Base-by-base conservation (phyloP, 1,140 invertebrate species). In the Leptoteleia sp. region DNA sequence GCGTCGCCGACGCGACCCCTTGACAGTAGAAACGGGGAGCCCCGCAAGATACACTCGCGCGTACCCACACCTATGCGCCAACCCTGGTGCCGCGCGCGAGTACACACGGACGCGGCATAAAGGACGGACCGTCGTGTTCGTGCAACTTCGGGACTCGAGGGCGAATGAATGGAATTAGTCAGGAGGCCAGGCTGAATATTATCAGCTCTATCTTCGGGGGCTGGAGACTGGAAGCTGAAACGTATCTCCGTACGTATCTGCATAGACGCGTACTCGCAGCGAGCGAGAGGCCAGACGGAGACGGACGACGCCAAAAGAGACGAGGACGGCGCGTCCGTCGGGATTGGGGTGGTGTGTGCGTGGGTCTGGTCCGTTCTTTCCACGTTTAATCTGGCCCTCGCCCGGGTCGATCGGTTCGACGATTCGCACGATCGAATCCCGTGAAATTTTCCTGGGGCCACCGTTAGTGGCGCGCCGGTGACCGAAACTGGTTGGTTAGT, bases 131-230 rank as follows among this genome's bases (percentile, higher is more conserved):
- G 76, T 76, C 76, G 70, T 71, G 62, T 68, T 76, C 59, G 76
- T 79, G 80, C 54, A 79, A 81, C 68, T 79, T 79, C 40, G n/a
- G 76, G 72, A 73, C 61, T 77, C 70, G 68, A 76, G 77, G 68
- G 61, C 76, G 85, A 87, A 88, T 89, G 87, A 90, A 90, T 89
- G 87, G 89, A 89, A 90, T 89, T 90, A 90, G 89, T 85, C 86
- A 89, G 86, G 85, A 90, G 86, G 83, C 88, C 85, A 86, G 83
- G 73, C 81, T 89, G 87, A 90, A 90, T 89, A 88, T 89, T 90
- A 89, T 90, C 89, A 83, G 84, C 72, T 86, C 84, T 89, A 89
- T 88, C 87, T 88, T 83, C 77, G n/a, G 84, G 85, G 85, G 82
- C 82, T 84, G 72, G 80, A 88, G 86, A 86, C 82, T 83, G 82